Percentiles rank a stretch among this genome's conserved stretches.
Evolutionary conservation across 2,797 vertebrate genomes (phyloP).

Genomic region (Stomatorhinus walkeri): DNA sequence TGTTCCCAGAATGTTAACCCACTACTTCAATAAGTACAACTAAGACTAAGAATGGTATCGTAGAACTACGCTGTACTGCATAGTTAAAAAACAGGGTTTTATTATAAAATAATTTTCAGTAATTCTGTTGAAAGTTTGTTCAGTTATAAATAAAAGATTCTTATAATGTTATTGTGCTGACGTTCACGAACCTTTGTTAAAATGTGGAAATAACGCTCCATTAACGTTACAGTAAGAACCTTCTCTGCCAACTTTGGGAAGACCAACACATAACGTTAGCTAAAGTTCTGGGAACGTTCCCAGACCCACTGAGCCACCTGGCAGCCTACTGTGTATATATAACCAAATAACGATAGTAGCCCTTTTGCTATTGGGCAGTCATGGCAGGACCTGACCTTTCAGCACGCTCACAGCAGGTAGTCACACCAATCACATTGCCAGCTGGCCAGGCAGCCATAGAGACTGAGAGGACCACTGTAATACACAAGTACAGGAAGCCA

Average conservation of each 20-base stretch:
- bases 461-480: not conserved
- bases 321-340: not conserved
- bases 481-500: not conserved
- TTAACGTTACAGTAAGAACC: not conserved
- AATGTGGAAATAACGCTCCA: not conserved
- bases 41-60: not conserved
- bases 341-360: not conserved
- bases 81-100: not conserved
- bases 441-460: not conserved
- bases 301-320: not conserved
- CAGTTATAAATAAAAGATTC: not conserved
- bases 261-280: not conserved
- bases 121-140: not conserved
- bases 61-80: not conserved
- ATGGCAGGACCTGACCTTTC: not conserved
- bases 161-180: not conserved
- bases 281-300: not conserved
- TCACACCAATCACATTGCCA: not conserved
- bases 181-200: not conserved
- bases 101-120: not conserved
- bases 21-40: not conserved
- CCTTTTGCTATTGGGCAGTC: not conserved
- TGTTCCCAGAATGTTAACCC: not conserved
- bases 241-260: not conserved
- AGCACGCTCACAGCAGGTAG: not conserved